These are phyloP conservation scores for Ciona savignyi DNA, from an alignment of 23 tunicate species.

Conservation along the genomic window DNA sequence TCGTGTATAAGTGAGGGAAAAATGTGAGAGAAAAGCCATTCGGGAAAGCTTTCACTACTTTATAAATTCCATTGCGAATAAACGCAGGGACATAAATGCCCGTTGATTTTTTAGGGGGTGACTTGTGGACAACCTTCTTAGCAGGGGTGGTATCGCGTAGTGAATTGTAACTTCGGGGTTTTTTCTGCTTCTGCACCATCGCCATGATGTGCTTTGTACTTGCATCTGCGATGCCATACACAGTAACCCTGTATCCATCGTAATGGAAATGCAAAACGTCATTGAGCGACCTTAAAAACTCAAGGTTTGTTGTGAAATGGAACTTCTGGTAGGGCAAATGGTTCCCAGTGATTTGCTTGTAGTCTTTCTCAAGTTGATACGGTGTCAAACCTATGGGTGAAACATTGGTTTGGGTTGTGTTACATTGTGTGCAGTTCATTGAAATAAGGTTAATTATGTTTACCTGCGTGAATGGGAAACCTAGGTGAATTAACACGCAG, in stretches of 20 bases:
- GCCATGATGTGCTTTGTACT: constrained; percentile 47
- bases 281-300: constrained; percentile 26
- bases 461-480: no score
- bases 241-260: neutral
- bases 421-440: no score
- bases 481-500: no score
- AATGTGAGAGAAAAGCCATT: constrained; percentile 38
- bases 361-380: constrained; percentile 51
- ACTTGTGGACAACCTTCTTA: neutral
- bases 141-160: neutral
- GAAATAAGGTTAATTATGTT: no score
- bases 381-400: constrained; percentile 56
- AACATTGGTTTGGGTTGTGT: no score
- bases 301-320: constrained; percentile 24
- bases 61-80: constrained; percentile 17
- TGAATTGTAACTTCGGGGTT: constrained; percentile 17
- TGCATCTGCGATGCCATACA: constrained; percentile 58
- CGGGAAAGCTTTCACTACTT: constrained; percentile 22
- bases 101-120: neutral
- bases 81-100: constrained; percentile 10
- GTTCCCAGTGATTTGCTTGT: constrained; percentile 7
- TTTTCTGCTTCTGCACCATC: constrained; percentile 63
- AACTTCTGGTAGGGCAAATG: constrained; percentile 46
- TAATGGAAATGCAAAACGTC: constrained; percentile 6
- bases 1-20: constrained; percentile 34